Conservation (phyloP, 1,140 invertebrate species). For the Calycopis cecrops region DNA sequence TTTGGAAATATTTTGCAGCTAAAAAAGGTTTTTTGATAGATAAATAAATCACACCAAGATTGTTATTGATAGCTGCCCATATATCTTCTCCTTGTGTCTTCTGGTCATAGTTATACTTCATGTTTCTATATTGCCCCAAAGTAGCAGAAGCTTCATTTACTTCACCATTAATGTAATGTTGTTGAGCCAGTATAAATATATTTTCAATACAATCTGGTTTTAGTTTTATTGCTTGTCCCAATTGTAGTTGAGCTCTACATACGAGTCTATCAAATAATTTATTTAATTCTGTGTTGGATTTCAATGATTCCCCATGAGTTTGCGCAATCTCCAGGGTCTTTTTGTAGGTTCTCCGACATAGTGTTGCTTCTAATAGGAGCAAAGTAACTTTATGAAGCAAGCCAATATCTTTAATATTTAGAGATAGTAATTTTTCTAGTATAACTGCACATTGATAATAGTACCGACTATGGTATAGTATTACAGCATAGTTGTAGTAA, state of each 20-base stretch:
- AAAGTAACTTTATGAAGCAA: constrained; percentile 66
- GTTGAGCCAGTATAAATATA: constrained; percentile 72
- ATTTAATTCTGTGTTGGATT: constrained; percentile 50
- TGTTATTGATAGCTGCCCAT: constrained; percentile 88
- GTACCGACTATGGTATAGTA: constrained; percentile 87
- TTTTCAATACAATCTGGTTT: constrained; percentile 69
- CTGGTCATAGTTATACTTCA: constrained; percentile 59
- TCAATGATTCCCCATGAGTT: constrained; percentile 43
- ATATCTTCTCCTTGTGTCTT: constrained; percentile 67
- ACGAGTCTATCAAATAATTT: constrained; percentile 67
- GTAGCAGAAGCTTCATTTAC: constrained; percentile 74
- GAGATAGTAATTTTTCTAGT: constrained; percentile 76
- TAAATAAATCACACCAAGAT: constrained; percentile 91
- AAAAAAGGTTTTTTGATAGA: constrained; percentile 91
- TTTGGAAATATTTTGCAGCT: constrained; percentile 89
- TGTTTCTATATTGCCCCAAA: constrained; percentile 69
- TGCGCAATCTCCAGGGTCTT: constrained; percentile 59
- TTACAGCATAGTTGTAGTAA: constrained; percentile 88
- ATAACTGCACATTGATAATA: constrained; percentile 84
- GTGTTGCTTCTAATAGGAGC: constrained; percentile 64
- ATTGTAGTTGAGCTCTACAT: constrained; percentile 68
- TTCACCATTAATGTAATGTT: constrained; percentile 76
- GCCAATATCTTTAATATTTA: constrained; percentile 57
- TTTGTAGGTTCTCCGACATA: constrained; percentile 60
- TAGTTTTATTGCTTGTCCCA: constrained; percentile 69